phyloP scores from a whole-genome alignment of 2,888 invertebrate species.

The Macrosiphum euphorbiae region DNA sequence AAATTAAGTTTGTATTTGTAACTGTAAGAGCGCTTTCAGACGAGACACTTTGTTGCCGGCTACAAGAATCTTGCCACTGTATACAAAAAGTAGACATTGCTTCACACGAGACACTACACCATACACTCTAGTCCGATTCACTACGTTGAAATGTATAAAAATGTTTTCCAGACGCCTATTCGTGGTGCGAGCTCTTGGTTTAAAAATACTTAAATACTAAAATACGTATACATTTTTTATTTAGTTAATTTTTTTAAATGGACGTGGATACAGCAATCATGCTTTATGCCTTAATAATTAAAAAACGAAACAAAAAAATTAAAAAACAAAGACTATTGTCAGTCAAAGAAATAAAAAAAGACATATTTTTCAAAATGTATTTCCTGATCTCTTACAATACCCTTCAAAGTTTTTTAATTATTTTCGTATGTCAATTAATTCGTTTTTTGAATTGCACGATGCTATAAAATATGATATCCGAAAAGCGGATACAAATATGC shows the following conservation, averaged over 20 bases:
- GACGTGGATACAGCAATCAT: not conserved
- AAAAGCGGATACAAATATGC: not conserved
- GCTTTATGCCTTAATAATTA: not conserved
- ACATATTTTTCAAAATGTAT: not conserved
- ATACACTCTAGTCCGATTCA: not conserved
- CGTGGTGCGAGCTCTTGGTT: not conserved
- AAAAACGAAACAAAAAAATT: not conserved
- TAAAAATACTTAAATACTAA: too few species aligned
- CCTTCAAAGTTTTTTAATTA: not conserved
- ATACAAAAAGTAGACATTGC: not conserved
- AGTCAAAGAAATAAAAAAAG: not conserved
- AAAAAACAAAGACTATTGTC: not conserved
- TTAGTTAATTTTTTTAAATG: not conserved
- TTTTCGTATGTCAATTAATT: conserved; percentile 1
- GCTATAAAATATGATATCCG: not conserved
- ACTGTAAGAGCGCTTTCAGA: too few species aligned
- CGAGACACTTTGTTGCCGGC: too few species aligned
- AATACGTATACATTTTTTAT: too few species aligned
- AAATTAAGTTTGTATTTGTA: too few species aligned
- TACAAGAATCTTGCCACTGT: not conserved
- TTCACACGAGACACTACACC: not conserved
- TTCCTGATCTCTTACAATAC: not conserved
- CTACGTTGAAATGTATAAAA: not conserved
- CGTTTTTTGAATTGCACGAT: not conserved
- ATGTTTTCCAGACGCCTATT: not conserved